Percentiles rank a stretch among this genome's conserved stretches.
Evolutionary conservation across 2,888 invertebrate genomes (phyloP).

Genomic region (Ramazzottius varieornatus): DNA sequence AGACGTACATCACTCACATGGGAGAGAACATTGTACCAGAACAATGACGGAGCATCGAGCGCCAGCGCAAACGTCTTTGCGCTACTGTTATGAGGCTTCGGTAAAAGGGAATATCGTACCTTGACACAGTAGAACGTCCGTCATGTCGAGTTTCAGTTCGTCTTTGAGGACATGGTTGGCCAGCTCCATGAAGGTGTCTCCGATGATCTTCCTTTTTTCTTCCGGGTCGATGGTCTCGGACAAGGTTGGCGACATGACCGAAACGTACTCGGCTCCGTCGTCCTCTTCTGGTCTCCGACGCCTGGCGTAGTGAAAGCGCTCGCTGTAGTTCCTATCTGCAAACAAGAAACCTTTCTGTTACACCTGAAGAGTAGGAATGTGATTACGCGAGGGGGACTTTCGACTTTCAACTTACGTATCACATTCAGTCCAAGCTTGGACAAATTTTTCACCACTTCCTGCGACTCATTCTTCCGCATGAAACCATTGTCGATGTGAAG

Average conservation of each 20-base stretch:
- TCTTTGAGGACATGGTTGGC: conserved; percentile 55
- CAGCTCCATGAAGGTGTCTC: conserved; percentile 84
- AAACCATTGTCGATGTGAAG: conserved; percentile 96
- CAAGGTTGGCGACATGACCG: conserved; percentile 27
- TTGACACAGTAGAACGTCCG: conserved; percentile 72
- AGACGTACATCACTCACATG: no score
- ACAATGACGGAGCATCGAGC: no score
- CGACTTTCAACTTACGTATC: conserved; percentile 25
- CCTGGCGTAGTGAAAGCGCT: not conserved
- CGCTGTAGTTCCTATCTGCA: not conserved
- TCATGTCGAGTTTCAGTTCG: conserved; percentile 60
- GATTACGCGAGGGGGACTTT: not conserved
- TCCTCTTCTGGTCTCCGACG: not conserved
- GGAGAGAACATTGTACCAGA: no score
- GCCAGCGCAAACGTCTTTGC: no score
- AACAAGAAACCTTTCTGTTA: not conserved
- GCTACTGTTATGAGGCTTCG: no score
- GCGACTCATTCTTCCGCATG: conserved; percentile 83
- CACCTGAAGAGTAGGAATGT: no score
- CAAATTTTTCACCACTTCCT: conserved; percentile 54
- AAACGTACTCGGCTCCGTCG: not conserved
- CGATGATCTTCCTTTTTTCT: conserved; percentile 91
- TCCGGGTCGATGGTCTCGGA: conserved; percentile 71
- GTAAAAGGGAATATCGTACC: no score
- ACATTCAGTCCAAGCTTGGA: conserved; percentile 53